These are phyloP conservation scores for Meloidogyne hapla DNA, from an alignment of 1,140 invertebrate species.

Conservation along the genomic window DNA sequence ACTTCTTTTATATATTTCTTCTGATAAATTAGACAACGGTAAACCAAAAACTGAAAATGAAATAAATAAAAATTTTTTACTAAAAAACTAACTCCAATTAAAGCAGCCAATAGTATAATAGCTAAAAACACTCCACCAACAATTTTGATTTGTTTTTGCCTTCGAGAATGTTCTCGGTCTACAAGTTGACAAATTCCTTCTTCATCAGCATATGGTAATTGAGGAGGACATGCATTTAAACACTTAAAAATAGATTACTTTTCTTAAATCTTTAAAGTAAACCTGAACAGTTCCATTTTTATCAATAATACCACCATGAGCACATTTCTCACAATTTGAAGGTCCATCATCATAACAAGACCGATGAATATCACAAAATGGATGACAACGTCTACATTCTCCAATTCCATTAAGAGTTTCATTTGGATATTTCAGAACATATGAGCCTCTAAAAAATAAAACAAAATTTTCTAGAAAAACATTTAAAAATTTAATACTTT, in stretches of 20 bases:
- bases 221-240: slow-evolving; percentile 37
- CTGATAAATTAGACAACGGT: slow-evolving; percentile 45
- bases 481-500: slow-evolving; percentile 32
- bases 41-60: slow-evolving; percentile 39
- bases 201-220: slow-evolving; percentile 33
- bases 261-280: not conserved
- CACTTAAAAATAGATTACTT: slow-evolving; percentile 22
- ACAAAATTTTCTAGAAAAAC: slow-evolving; percentile 10
- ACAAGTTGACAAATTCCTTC: slow-evolving; percentile 34
- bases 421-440: slow-evolving; percentile 6
- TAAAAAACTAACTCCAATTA: slow-evolving; percentile 34
- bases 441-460: slow-evolving; percentile 34
- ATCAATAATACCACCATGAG: slow-evolving; percentile 35
- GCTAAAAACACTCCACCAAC: slow-evolving; percentile 27
- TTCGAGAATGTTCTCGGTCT: slow-evolving; percentile 14
- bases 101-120: slow-evolving; percentile 23
- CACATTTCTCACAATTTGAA: slow-evolving; percentile 38
- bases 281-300: slow-evolving; percentile 23
- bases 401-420: slow-evolving; percentile 26
- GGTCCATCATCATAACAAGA: slow-evolving; percentile 29
- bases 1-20: slow-evolving; percentile 51
- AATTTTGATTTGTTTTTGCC: not conserved
- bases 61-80: not conserved
- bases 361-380: slow-evolving; percentile 38
- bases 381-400: slow-evolving; percentile 39